Base-by-base conservation (phyloP, 1,140 invertebrate species). In the Anagrus nilaparvatae region DNA sequence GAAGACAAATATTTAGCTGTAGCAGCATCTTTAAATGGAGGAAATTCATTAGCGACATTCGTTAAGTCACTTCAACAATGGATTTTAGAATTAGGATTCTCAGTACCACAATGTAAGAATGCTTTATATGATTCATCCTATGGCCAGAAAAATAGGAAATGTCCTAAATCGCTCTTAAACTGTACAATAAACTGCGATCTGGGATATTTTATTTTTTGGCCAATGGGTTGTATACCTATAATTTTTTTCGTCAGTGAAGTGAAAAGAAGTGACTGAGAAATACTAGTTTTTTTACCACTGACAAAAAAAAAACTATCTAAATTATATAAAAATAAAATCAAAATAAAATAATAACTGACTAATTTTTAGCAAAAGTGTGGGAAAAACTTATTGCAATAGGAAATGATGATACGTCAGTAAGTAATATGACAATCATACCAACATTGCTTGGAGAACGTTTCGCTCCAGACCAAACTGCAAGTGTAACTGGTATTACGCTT, bases 1-100 rank as follows among this genome's bases (percentile, higher is more conserved):
- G 66, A 77, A 38, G 73, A 73, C 5, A 75, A 75, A 36, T 87
- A 82, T 65, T 61, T 92, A 43, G 81, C 84, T 4, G 82, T 89
- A 4, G 87, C 85, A 14, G 87, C 88, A 18, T 87, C 86, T 12
- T 64, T 94, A 13, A 93, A 89, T 67, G 88, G 88, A 5, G 88
- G 88, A 13, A 92, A 92, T 69, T 77, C 77, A n/a, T 61, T 92
- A 10, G 81, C 83, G 1, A 77, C 79, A 3, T 89, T 91, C 67
- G 82, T 91, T 0, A 76, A 76, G 54, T 84, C 80, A 69, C 53
- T 91, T n/a, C 81, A 84, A 52, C 77, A 85, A 46, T 91, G 87
- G 87, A 77, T 78, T 38, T 59, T 80, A 40, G 79, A 83, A 44
- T 70, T 91, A 40, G 85, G 84, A 30, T 79, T 77, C 63, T 75